Base-by-base conservation (phyloP, 2,113 vertebrate genomes). In the Mellivora capensis region DNA sequence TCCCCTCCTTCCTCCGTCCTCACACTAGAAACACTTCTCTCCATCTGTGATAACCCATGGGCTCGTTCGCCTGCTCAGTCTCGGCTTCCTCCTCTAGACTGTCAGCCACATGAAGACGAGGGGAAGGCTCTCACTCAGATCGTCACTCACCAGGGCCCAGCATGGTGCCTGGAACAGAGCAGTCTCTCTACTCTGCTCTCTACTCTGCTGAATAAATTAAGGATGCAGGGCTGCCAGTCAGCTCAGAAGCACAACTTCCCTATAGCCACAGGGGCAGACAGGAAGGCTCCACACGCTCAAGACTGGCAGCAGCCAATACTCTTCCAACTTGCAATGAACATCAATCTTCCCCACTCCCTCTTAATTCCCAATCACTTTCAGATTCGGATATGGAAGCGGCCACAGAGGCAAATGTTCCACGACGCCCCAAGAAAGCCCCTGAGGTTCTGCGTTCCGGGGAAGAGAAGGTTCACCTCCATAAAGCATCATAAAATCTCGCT, bases 401-500 rank as follows among this genome's bases (percentile, higher is more conserved):
- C 83, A 61, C 52, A 90, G 23, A 39, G 97, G 67, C 91, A 92
- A 79, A 96, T 91, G 90, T 87, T 88, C 95, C 96, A 91, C 90
- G 64, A 85, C 25, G 93, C 95, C 34, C 87, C 1, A 9, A 6
- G n/a, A 91, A 96, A 87, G 44, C 87, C 85, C 96, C 89, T 7
- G 61, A 91, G 95, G 87, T 59, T 94, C 80, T 27, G 74, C 0
- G 0, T 83, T 57, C 74, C 76, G 88, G 82, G 83, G 80, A 29
- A 95, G 89, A 90, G 59, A 97, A 98, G 97, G 96, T 98, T 97
- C 97, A 97, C 97, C 98, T 98, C 98, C 98, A 98, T 93, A 97
- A 98, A 98, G 97, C 52, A 61, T 98, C 98, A 98, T 97, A 91
- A 98, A 97, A 98, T 98, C 98, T 96, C 94, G 86, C 97, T 98